These are phyloP conservation scores for Diaperis boleti DNA, from an alignment of 2,888 invertebrate genomes.

Conservation along the genomic window DNA sequence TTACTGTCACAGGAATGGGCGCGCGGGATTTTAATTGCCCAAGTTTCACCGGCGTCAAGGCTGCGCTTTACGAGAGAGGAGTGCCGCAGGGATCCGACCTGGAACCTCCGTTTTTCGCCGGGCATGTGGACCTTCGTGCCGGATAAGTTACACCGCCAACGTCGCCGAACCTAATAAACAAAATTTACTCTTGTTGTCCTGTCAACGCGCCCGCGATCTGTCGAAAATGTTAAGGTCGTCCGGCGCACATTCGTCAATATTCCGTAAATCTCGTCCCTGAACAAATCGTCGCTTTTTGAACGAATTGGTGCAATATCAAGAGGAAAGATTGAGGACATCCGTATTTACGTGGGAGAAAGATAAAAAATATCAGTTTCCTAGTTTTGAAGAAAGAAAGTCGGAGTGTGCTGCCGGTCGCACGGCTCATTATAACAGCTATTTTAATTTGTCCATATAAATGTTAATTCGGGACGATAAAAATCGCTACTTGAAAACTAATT, in stretches of 20 bases:
- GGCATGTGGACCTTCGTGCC: too few relatives aligned
- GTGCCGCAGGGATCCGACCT: too few relatives aligned
- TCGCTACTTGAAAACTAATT: constrained; percentile 43
- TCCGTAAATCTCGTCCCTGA: too few relatives aligned
- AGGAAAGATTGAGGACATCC: constrained; percentile 33
- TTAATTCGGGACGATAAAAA: constrained; percentile 41
- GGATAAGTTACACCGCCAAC: too few relatives aligned
- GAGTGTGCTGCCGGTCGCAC: background rate
- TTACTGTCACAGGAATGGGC: background rate
- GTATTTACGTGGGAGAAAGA: constrained; percentile 38
- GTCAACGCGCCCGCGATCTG: too few relatives aligned
- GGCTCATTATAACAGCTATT: constrained; percentile 34
- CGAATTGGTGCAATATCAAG: constrained; percentile 23
- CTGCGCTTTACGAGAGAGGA: too few relatives aligned
- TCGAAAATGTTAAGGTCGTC: too few relatives aligned
- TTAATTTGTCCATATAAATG: constrained; percentile 43
- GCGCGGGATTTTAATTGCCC: background rate
- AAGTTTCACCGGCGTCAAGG: background rate
- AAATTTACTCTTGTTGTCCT: too few relatives aligned
- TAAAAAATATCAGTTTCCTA: constrained; percentile 41
- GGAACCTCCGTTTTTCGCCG: too few relatives aligned
- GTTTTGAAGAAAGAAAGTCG: constrained; percentile 36
- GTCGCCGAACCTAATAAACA: too few relatives aligned
- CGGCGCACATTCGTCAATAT: too few relatives aligned
- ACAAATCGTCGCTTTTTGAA: too few relatives aligned